Evolutionary conservation across 2,113 vertebrate species (phyloP), one percentile per base, ranked within the genome.

Genomic region (Myotis yumanensis): DNA sequence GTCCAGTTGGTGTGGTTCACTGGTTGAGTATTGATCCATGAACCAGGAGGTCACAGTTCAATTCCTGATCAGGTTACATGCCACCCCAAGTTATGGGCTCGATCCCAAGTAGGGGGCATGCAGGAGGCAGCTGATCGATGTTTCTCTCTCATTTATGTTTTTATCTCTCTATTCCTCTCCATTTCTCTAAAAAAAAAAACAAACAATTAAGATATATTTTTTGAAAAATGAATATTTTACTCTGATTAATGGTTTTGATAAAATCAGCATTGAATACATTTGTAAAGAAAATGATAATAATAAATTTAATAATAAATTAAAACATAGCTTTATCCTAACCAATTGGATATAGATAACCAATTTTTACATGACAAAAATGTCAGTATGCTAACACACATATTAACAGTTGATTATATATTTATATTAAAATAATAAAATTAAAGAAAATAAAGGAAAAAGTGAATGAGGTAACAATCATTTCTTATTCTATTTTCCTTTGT

Each of bases 401-500:
- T 87, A 64, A 86, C 2, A 68, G 4, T 72, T 69, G 6, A 15
- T 46, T 20, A 77, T 46, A 15, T 43, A 82, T 66, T 62, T 79
- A 69, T 0, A 73, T 23, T 59, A 52, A 80, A 0, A 52, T 76
- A 20, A 73, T 87, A 54, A 40, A 62, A 35, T 32, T 66, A 32
- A 77, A 90, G 6, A 20, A 48, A 66, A 54, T 66, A 32, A 77
- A 90, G 6, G 25, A 48, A 66, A 54, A 62, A 48, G 37, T 80
- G 51, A 68, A 32, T 84, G 15, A 64, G 7, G 11, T 59, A 76
- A 77, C 83, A 95, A 81, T 62, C 9, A 54, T 75, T 95, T 93
- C 69, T 12, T 71, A 87, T 83, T 96, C 17, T 76, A 14, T 23
- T 95, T 86, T 66, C 25, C 32, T 77, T 86, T 89, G 68, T 80